Base-by-base conservation (phyloP, 2,113 vertebrate species). In the Martes martes region DNA sequence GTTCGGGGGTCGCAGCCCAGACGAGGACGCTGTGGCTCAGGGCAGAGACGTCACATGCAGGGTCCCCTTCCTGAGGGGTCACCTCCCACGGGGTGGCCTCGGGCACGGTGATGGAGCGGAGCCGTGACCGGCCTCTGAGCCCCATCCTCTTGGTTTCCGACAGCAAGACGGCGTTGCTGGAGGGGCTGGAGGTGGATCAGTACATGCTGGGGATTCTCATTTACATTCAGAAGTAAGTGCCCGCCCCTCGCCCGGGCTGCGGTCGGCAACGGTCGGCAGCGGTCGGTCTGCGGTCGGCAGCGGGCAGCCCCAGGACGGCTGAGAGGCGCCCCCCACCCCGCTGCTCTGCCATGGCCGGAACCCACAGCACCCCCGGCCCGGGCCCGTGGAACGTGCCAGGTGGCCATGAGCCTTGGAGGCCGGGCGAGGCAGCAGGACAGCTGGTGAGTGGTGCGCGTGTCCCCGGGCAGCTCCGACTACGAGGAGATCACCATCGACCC, bases 401-500 rank as follows among this genome's bases (percentile, higher is more conserved):
- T 4, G 7, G 55, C 33, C 18, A 11, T 3, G 1, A 36, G 57
- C 26, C 2, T 74, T 76, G 45, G 61, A 59, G 45, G 63, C 63
- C 0, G 18, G 52, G 63, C 1, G 7, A 23, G 23, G 13, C 9
- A 0, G 23, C 39, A 2, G 47, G 11, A 36, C 4, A 4, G 31
- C 11, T 4, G 11, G 33, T 95, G 47, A 95, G 59, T 9, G 1
- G n/a, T 4, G 1, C 2, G 0, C 1, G 2, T 33, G 16, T 88
- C 86, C 61, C 55, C 0, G 6, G 15, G 1, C 97, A 99, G 99
- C 95, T 99, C 99, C 0, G 99, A 99, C 96, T 99, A 99, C 0
- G 99, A 99, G 98, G 99, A 99, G 99, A 99, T 99, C 98, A 99
- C 99, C 98, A 99, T 99, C 0, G 99, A 99, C 98, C 99, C 99